phyloP scores from a whole-genome alignment of 2,888 invertebrate genomes.

The Apamea sordens region DNA sequence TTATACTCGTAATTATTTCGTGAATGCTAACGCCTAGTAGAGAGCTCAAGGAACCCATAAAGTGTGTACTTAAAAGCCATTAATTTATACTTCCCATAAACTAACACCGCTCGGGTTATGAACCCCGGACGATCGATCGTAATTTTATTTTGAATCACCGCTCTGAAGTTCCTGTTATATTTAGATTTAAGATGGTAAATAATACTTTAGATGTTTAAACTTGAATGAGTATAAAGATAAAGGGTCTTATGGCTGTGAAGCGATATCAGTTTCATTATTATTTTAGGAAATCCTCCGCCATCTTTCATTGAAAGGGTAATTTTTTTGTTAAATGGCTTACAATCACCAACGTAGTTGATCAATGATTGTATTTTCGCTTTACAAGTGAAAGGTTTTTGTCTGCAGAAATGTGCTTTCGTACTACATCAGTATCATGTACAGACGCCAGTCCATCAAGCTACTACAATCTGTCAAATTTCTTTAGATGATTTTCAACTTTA shows the following conservation, averaged over 20 bases:
- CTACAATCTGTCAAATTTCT: no score
- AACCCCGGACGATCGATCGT: slow-evolving; percentile 60
- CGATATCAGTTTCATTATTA: slow-evolving; percentile 33
- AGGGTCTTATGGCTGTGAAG: slow-evolving; percentile 14
- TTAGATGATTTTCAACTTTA: no score
- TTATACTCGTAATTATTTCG: slow-evolving; percentile 25
- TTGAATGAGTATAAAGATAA: slow-evolving; percentile 33
- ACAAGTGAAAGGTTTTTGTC: not conserved
- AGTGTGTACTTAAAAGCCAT: slow-evolving; percentile 44
- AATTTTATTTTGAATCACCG: slow-evolving; percentile 58
- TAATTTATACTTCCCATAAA: slow-evolving; percentile 50
- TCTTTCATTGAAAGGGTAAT: not conserved
- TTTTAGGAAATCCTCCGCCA: not conserved
- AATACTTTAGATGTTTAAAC: slow-evolving; percentile 39
- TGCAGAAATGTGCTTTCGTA: no score
- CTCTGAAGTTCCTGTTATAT: slow-evolving; percentile 42
- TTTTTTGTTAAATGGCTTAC: not conserved
- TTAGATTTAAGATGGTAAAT: slow-evolving; percentile 46
- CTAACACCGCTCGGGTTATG: slow-evolving; percentile 53
- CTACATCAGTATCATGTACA: not conserved
- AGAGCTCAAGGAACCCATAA: slow-evolving; percentile 52
- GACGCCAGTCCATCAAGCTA: no score
- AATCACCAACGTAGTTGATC: not conserved
- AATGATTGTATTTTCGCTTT: not conserved
- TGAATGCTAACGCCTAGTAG: slow-evolving; percentile 26